Percentiles rank a stretch among this genome's conserved stretches.
Conservation (phyloP, 1,140 invertebrate genomes). For the Hermetia illucens region DNA sequence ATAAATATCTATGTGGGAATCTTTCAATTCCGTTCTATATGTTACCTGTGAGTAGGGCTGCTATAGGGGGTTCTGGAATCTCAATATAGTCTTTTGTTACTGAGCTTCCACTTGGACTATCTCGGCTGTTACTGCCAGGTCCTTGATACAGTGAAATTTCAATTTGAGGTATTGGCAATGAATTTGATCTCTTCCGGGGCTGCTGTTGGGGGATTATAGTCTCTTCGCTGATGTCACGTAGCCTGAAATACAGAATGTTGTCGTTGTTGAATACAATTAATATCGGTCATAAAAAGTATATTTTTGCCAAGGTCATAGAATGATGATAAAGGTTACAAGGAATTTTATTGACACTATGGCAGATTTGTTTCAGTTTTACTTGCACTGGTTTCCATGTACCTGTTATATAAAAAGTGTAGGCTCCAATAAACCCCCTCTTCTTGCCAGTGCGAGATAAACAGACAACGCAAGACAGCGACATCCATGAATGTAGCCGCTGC, state of each 20-base stretch:
- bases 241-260: no score
- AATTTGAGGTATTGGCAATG: conserved; percentile 85
- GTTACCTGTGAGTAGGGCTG: conserved; percentile 17
- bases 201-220: conserved; percentile 53
- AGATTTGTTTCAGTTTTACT: no score
- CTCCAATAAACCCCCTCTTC: conserved; percentile 98
- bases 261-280: conserved; percentile 1
- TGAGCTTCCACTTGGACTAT: conserved; percentile 30
- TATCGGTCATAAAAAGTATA: not conserved
- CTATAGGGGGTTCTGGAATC: conserved; percentile 40
- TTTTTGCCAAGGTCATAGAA: conserved; percentile 3
- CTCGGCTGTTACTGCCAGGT: conserved; percentile 49
- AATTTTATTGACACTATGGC: not conserved
- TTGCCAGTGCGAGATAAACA: conserved; percentile 95
- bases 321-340: not conserved
- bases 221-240: conserved; percentile 69
- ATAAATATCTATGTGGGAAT: not conserved
- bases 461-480: conserved; percentile 84
- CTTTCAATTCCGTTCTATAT: not conserved
- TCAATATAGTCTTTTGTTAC: conserved; percentile 58
- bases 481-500: conserved; percentile 90
- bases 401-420: conserved; percentile 79
- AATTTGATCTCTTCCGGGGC: conserved; percentile 73
- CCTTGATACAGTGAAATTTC: conserved; percentile 73
- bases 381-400: no score